Evolutionary conservation across 2,888 invertebrate species (phyloP).

Genomic region (Elmis aenea): DNA sequence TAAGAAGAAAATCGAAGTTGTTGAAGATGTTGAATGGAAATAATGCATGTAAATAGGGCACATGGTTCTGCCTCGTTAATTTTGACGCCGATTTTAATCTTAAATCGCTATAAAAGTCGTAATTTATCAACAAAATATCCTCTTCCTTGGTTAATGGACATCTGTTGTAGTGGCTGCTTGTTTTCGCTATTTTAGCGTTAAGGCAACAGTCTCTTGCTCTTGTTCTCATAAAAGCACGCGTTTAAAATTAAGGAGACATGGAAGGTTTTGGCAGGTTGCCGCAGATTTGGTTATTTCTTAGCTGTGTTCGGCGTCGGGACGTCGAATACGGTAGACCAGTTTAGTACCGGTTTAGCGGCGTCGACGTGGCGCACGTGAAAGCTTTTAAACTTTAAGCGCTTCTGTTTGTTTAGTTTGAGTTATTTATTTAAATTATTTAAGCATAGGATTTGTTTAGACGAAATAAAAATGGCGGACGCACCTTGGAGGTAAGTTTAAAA

Average conservation of each 20-base stretch:
- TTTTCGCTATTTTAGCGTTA: too few species aligned
- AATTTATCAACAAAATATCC: too few species aligned
- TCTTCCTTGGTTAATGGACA: too few species aligned
- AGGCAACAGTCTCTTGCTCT: too few species aligned
- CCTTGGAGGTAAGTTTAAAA: conserved; percentile 18
- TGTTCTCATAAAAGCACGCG: too few species aligned
- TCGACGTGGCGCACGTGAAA: conserved; percentile 22
- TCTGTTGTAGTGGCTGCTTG: too few species aligned
- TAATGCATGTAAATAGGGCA: too few species aligned
- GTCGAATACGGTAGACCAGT: conserved; percentile 22
- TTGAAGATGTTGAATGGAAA: too few species aligned
- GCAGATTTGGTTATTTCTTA: conserved; percentile 15
- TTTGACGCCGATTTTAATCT: too few species aligned
- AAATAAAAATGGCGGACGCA: conserved; percentile 17
- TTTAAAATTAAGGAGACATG: conserved; percentile 16
- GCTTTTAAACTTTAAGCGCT: conserved; percentile 13
- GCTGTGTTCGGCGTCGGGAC: conserved; percentile 20
- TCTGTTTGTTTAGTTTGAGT: conserved; percentile 12
- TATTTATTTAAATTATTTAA: conserved; percentile 7
- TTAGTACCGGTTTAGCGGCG: conserved; percentile 24
- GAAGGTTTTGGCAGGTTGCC: conserved; percentile 18
- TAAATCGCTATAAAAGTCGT: too few species aligned
- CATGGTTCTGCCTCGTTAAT: too few species aligned
- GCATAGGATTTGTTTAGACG: conserved; percentile 7
- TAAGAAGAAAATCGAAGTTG: too few species aligned